Conservation (phyloP, 2,888 invertebrate genomes). For the Agelastica alni region DNA sequence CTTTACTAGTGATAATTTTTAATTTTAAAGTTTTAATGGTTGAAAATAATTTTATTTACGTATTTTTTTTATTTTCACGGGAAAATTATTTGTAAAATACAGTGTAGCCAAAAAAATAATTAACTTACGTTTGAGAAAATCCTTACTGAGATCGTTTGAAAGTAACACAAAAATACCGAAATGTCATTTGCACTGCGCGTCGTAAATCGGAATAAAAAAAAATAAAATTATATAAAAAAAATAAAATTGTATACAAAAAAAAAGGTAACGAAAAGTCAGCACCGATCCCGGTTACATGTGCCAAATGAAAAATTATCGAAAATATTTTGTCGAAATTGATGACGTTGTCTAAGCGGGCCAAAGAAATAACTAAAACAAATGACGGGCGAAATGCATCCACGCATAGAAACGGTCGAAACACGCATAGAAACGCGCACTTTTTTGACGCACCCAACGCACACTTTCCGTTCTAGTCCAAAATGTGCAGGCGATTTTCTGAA, state of each 20-base stretch:
- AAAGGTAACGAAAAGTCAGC: not conserved
- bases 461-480: slow-evolving; percentile 53
- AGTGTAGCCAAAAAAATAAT: too few species aligned
- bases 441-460: slow-evolving; percentile 49
- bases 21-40: too few species aligned
- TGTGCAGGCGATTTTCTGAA: slow-evolving; percentile 55
- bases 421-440: slow-evolving; percentile 49
- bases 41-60: too few species aligned
- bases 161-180: slow-evolving; percentile 23
- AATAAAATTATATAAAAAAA: slow-evolving; percentile 1
- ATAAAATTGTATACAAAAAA: not conserved
- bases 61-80: too few species aligned
- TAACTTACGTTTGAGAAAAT: slow-evolving; percentile 13
- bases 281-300: too few species aligned
- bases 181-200: slow-evolving; percentile 25
- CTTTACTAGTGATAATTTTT: too few species aligned
- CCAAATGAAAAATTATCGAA: not conserved
- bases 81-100: too few species aligned
- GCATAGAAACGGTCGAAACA: slow-evolving; percentile 36
- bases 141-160: slow-evolving; percentile 13
- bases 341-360: slow-evolving; percentile 13
- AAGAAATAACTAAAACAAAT: slow-evolving; percentile 27
- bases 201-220: slow-evolving; percentile 3
- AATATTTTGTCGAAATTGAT: slow-evolving; percentile 4
- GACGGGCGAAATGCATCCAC: slow-evolving; percentile 42